Evolutionary conservation across 2,888 invertebrate species (phyloP).

Genomic region (Terebella lapidaria): DNA sequence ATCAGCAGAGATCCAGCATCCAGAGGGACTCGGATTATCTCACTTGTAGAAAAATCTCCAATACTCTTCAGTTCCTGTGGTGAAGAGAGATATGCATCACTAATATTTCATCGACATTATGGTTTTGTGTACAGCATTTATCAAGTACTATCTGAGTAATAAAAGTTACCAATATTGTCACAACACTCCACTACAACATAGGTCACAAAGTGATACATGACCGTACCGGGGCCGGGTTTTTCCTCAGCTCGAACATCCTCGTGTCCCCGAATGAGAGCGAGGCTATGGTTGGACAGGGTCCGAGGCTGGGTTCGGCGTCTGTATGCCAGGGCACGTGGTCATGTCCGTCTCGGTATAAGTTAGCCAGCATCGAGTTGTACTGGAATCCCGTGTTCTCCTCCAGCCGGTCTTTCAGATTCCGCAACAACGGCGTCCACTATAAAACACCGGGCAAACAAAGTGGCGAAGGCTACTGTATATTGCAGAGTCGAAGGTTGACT

Average conservation of each 20-base stretch:
- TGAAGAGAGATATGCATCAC: not conserved
- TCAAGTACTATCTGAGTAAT: too few relatives aligned
- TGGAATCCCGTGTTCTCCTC: conserved; percentile 49
- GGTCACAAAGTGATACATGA: too few relatives aligned
- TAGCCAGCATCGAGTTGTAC: conserved; percentile 56
- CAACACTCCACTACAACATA: too few relatives aligned
- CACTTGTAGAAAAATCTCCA: not conserved
- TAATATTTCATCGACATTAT: too few relatives aligned
- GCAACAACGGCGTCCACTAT: conserved; percentile 45
- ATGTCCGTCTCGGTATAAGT: conserved; percentile 55
- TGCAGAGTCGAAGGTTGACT: too few relatives aligned
- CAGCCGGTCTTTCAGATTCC: conserved; percentile 37
- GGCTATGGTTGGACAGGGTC: conserved; percentile 52
- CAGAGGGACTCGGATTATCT: conserved; percentile 46
- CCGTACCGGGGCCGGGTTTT: conserved; percentile 37
- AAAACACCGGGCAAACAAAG: not conserved
- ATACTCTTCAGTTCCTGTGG: not conserved
- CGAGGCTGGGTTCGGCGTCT: conserved; percentile 53
- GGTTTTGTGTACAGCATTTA: too few relatives aligned
- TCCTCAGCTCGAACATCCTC: conserved; percentile 52
- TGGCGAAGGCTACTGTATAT: too few relatives aligned
- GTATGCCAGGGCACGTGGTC: conserved; percentile 56
- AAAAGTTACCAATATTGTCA: too few relatives aligned
- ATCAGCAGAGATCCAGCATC: conserved; percentile 54
- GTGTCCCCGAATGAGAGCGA: conserved; percentile 51